These are phyloP conservation scores for Gallinago media DNA, from an alignment of 2,113 vertebrate species.

Conservation along the genomic window DNA sequence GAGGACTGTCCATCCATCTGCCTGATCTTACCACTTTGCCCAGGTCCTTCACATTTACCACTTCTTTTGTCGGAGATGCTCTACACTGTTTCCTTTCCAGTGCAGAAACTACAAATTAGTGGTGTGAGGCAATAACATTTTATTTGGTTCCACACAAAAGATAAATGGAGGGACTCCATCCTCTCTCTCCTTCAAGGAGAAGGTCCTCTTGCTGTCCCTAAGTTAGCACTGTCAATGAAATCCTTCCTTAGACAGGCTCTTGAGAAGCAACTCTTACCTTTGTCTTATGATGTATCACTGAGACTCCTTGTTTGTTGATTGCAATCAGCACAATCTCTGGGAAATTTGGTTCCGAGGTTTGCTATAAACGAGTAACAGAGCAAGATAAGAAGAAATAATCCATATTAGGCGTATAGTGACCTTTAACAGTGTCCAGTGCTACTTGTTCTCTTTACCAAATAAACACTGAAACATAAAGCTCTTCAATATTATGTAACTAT, in stretches of 20 bases:
- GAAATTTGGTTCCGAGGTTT: slow-evolving; percentile 90
- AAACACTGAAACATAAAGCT: not conserved
- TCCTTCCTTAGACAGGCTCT: not conserved
- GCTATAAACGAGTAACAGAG: slow-evolving; percentile 73
- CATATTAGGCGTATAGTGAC: not conserved
- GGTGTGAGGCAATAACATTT: not conserved
- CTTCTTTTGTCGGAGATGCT: not conserved
- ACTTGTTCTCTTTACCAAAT: not conserved
- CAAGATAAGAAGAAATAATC: not conserved
- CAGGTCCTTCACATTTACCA: not conserved
- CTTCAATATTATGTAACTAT: not conserved
- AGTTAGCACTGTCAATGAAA: not conserved
- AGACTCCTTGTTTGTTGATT: slow-evolving; percentile 92
- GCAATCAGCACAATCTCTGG: slow-evolving; percentile 93
- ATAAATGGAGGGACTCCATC: not conserved
- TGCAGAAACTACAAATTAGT: not conserved
- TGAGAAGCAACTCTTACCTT: slow-evolving; percentile 82
- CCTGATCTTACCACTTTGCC: not conserved
- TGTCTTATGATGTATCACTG: slow-evolving; percentile 91
- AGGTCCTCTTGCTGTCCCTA: not conserved
- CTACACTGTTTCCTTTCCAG: not conserved
- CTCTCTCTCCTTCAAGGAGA: not conserved
- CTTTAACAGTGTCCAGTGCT: not conserved
- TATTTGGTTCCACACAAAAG: not conserved
- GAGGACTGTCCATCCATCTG: not conserved